Percentiles rank a stretch among this genome's conserved stretches.
These are phyloP conservation scores for Amiota minor DNA, from an alignment of 2,888 invertebrate genomes.

Conservation along the genomic window DNA sequence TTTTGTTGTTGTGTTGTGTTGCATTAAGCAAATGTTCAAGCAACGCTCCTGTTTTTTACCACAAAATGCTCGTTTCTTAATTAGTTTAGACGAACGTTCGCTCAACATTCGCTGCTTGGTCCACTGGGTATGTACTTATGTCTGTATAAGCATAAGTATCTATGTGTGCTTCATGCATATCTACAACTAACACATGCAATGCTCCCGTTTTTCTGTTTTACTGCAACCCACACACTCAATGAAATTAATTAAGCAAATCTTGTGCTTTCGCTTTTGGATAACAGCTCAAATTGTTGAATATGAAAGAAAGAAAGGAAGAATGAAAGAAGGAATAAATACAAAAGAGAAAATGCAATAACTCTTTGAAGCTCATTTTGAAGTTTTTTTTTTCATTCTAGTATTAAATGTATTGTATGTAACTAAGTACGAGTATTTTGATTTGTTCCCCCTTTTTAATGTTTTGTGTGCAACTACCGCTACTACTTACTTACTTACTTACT, in stretches of 20 bases:
- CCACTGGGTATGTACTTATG: too few relatives aligned
- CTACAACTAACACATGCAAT: too few relatives aligned
- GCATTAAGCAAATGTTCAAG: too few relatives aligned
- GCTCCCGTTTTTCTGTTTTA: too few relatives aligned
- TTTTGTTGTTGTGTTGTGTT: too few relatives aligned
- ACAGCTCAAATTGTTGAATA: not conserved
- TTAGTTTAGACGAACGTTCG: too few relatives aligned
- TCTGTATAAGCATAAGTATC: not conserved
- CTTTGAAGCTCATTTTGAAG: not conserved
- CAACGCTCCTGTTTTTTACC: too few relatives aligned
- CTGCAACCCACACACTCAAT: not conserved
- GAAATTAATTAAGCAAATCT: slow-evolving; percentile 26
- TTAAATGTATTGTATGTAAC: not conserved
- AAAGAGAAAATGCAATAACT: slow-evolving; percentile 6
- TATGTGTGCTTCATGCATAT: not conserved
- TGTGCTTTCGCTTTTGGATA: slow-evolving; percentile 20
- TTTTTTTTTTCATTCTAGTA: not conserved
- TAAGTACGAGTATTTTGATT: too few relatives aligned
- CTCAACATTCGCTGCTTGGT: too few relatives aligned
- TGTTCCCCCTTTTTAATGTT: not conserved
- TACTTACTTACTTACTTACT: not conserved
- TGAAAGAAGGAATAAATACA: not conserved
- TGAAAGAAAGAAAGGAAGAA: not conserved
- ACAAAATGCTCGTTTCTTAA: too few relatives aligned
- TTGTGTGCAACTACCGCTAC: not conserved